Percentiles rank a stretch among this genome's conserved stretches.
Conservation (phyloP, 2,888 invertebrate species). For the Phoenoteleia sp. region DNA sequence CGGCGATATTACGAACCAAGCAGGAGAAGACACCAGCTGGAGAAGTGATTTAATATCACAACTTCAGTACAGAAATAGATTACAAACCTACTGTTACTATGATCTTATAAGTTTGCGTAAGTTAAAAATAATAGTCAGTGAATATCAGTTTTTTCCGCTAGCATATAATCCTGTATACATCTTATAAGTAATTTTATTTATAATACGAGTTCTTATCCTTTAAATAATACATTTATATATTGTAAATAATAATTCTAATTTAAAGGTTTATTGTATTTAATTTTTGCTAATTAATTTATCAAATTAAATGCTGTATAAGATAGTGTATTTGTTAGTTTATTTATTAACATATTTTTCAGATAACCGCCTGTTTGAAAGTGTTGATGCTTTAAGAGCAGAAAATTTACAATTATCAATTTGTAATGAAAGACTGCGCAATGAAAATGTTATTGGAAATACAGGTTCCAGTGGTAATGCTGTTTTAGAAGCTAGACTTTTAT, state of each 20-base stretch:
- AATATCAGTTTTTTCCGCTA: neutral
- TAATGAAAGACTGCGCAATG: constrained; percentile 93
- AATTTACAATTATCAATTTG: constrained; percentile 95
- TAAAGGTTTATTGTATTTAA: neutral
- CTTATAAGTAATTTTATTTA: too few relatives aligned
- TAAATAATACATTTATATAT: too few relatives aligned
- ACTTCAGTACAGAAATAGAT: constrained; percentile 92
- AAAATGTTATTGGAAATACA: constrained; percentile 86
- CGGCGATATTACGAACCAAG: constrained; percentile 77
- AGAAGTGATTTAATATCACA: constrained; percentile 91
- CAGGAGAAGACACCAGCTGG: constrained; percentile 88
- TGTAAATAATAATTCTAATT: too few relatives aligned
- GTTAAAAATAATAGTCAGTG: constrained; percentile 83
- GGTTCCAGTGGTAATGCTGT: constrained; percentile 90
- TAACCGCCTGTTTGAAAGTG: constrained; percentile 94
- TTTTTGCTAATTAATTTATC: too few relatives aligned
- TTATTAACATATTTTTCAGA: constrained; percentile 87
- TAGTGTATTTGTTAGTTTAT: neutral
- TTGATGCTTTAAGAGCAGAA: constrained; percentile 93
- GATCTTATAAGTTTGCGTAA: constrained; percentile 94
- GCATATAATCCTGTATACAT: too few relatives aligned
- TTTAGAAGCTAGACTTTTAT: constrained; percentile 94
- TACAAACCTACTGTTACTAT: constrained; percentile 92
- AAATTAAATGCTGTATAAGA: too few relatives aligned
- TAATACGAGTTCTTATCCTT: too few relatives aligned